A percentile compares a stretch with the other conserved stretches of the same genome.
These are phyloP conservation scores for Chironomus tepperi DNA, from an alignment of 1,140 invertebrate genomes.

Conservation along the genomic window DNA sequence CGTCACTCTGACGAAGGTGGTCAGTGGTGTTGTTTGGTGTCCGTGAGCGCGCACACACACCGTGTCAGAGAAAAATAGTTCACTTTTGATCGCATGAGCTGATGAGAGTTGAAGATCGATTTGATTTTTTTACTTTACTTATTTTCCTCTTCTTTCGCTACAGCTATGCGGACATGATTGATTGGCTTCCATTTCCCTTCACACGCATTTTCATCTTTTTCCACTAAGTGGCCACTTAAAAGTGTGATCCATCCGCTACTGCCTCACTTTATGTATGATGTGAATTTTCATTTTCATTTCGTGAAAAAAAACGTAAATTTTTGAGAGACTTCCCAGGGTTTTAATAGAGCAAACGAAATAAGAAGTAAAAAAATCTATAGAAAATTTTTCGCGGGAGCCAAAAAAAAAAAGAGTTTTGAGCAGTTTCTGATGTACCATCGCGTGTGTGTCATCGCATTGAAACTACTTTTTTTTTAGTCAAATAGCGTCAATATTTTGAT, in stretches of 20 bases:
- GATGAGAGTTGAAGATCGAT: too few species aligned
- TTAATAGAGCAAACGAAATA: not conserved
- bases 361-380: not conserved
- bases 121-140: too few species aligned
- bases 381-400: not conserved
- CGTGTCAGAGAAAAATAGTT: too few species aligned
- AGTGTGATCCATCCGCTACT: not conserved
- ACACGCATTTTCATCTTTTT: not conserved
- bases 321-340: conserved; percentile 5
- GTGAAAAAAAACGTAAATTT: too few species aligned
- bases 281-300: not conserved
- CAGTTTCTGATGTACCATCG: too few species aligned
- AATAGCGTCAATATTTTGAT: not conserved
- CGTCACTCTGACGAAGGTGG: not conserved
- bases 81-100: too few species aligned
- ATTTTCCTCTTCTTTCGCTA: too few species aligned
- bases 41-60: too few species aligned
- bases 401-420: not conserved
- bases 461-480: not conserved
- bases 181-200: conserved; percentile 1
- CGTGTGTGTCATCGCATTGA: too few species aligned
- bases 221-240: not conserved
- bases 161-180: not conserved
- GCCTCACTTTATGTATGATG: not conserved
- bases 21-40: not conserved